These are phyloP conservation scores for Oreohelix idahoensis DNA, from an alignment of 1,140 invertebrate species.

Conservation along the genomic window DNA sequence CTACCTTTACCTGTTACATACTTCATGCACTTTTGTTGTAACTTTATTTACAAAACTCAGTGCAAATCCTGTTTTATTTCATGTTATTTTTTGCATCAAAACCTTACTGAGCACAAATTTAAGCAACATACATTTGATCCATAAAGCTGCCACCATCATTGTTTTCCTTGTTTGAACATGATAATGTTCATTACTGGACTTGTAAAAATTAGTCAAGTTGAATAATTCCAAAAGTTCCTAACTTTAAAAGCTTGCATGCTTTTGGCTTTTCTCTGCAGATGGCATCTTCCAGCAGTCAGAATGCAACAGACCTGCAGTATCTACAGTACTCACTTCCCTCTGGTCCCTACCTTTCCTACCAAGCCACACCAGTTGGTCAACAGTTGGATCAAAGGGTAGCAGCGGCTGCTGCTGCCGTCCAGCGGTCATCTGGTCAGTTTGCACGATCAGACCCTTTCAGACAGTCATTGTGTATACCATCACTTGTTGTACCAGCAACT, in stretches of 20 bases:
- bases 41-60: no score
- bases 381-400: constrained; percentile 64
- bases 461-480: constrained; percentile 83
- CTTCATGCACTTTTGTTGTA: no score
- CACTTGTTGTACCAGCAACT: constrained; percentile 77
- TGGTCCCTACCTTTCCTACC: constrained; percentile 69
- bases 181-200: no score
- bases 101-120: no score
- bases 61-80: no score
- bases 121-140: no score
- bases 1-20: no score
- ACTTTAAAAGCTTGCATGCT: not conserved
- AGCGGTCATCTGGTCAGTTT: constrained; percentile 75
- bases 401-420: constrained; percentile 42
- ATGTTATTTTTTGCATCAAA: no score
- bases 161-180: no score
- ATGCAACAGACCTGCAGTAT: constrained; percentile 63
- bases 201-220: no score
- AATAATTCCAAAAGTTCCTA: no score
- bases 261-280: constrained; percentile 55
- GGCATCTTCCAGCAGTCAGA: constrained; percentile 61
- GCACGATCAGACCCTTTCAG: constrained; percentile 78
- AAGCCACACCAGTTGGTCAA: constrained; percentile 63
- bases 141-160: no score
- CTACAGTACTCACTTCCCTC: constrained; percentile 89